Conservation (phyloP, 2,113 vertebrate genomes). For the Prinia subflava region DNA sequence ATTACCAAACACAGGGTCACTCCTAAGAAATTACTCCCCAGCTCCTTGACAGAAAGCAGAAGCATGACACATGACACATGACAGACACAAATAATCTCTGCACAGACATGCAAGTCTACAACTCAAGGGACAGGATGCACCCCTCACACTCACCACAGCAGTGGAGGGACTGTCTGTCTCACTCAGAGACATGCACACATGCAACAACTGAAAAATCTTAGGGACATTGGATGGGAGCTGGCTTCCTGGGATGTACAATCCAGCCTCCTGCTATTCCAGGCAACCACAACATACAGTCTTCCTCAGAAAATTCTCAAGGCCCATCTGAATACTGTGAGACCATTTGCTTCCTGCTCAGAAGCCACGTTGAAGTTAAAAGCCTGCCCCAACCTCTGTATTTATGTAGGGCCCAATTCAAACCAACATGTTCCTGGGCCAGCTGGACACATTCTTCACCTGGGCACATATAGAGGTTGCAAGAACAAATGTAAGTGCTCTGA, state of each 20-base stretch:
- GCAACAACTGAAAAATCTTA: conserved; percentile 27
- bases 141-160: not conserved
- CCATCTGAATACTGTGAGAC: not conserved
- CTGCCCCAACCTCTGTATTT: not conserved
- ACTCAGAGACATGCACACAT: rapidly evolving
- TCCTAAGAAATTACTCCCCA: not conserved
- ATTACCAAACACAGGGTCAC: not conserved
- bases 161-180: not conserved
- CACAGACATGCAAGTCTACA: not conserved
- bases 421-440: not conserved
- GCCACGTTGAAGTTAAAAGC: not conserved
- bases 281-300: not conserved
- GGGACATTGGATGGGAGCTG: not conserved
- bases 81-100: not conserved
- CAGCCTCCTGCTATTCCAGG: conserved; percentile 5
- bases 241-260: not conserved
- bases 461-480: rapidly evolving
- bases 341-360: not conserved
- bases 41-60: not conserved
- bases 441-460: not conserved
- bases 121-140: rapidly evolving
- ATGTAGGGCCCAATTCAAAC: not conserved
- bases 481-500: not conserved
- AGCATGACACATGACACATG: not conserved
- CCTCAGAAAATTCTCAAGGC: not conserved